Evolutionary conservation across 2,113 vertebrate species (phyloP), one percentile per base, ranked within the genome.

Genomic region (Triplophysa siluroides): DNA sequence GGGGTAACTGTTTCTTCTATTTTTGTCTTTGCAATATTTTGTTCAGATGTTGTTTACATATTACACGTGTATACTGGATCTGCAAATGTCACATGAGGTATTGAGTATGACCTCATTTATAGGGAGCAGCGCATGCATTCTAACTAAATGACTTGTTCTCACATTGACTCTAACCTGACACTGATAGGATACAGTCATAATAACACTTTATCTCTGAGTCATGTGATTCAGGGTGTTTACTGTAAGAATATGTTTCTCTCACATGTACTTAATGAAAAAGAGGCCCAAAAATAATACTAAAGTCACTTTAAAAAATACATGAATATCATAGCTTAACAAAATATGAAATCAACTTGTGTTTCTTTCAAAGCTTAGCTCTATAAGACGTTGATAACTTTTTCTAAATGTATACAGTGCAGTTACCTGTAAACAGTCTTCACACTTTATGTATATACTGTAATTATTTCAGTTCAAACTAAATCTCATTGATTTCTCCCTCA

Each of bases 401-500:
- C 11, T 45, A 11, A 2, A 45, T 38, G 0, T 38, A 7, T 7
- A 38, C 33, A 52, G 14, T 18, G 18, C 50, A 54, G 50, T 54
- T 6, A 18, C 3, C 18, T 18, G 50, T 54, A 54, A 54, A 16
- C 18, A 19, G 50, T 19, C 50, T 5, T 54, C 18, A 18, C 16
- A 54, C 50, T 54, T n/a, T 10, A 58, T 58, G 7, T 21, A 10
- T 21, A n/a, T 58, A 58, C n/a, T 58, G 33, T 38, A 2, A n/a
- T 58, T 58, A 8, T 10, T 58, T 58, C 7, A 58, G 3, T 6
- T 16, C 50, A 52, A 7, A 52, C 13, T 52, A 16, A 52, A 52
- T 86, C 1, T 4, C 18, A 78, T 60, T 62, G 1, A 12, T 41
- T 3, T 47, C 76, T 79, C 81, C 65, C 1, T 19, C 79, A 98